These are phyloP conservation scores for Dendrolimus punctatus DNA, from an alignment of 1,140 invertebrate species.

Conservation along the genomic window DNA sequence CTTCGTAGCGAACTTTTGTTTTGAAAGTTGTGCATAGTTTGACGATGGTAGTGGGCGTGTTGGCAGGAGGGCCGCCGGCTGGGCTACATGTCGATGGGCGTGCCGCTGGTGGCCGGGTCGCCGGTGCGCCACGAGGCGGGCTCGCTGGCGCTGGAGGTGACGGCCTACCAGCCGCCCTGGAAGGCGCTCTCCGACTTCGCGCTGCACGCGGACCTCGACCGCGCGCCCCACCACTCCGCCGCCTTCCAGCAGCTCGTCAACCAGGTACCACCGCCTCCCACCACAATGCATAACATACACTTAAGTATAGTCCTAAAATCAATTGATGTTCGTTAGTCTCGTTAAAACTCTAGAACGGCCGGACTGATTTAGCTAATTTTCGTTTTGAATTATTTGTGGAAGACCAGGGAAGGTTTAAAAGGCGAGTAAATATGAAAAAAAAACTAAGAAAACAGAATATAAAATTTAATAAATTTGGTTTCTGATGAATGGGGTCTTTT, in stretches of 20 bases:
- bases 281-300: too few relatives aligned
- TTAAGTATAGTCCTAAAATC: too few relatives aligned
- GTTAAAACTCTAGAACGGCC: too few relatives aligned
- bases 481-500: too few relatives aligned
- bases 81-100: constrained; percentile 95
- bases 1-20: too few relatives aligned
- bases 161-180: constrained; percentile 97
- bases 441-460: too few relatives aligned
- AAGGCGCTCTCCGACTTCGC: constrained; percentile 97
- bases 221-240: constrained; percentile 81
- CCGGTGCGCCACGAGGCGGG: constrained; percentile 94
- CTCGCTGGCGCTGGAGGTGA: constrained; percentile 86
- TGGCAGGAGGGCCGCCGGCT: constrained; percentile 89
- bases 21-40: not conserved
- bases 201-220: constrained; percentile 93
- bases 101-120: constrained; percentile 96
- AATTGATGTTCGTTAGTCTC: too few relatives aligned
- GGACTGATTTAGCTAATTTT: too few relatives aligned
- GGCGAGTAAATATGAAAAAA: too few relatives aligned
- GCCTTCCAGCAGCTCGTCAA: constrained; percentile 97
- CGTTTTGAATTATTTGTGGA: too few relatives aligned
- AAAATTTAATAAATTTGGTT: too few relatives aligned
- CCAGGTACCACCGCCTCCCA: constrained; percentile 85
- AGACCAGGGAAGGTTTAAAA: too few relatives aligned
- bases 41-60: not conserved